A percentile compares a stretch with the other conserved stretches of the same genome.
Evolutionary conservation across 2,888 invertebrate species (phyloP).

Genomic region (Enchytraeus crypticus): DNA sequence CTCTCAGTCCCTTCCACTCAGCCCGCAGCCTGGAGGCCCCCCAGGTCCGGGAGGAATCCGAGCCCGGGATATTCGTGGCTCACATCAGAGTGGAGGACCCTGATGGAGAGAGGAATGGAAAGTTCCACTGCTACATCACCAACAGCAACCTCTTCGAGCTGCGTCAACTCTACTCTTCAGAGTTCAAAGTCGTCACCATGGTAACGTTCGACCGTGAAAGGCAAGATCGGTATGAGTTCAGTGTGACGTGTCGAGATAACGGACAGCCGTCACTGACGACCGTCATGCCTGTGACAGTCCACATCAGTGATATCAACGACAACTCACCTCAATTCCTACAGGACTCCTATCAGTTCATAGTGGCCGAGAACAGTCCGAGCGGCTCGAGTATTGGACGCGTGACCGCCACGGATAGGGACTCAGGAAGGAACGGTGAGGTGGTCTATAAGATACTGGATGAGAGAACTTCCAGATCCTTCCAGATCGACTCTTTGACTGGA

Average conservation of each 20-base stretch:
- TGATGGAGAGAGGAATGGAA: slow-evolving; percentile 14
- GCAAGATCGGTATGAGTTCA: slow-evolving; percentile 82
- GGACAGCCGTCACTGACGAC: slow-evolving; percentile 18
- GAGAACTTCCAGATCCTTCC: not conserved
- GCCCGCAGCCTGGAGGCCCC: slow-evolving; percentile 1
- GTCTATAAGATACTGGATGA: slow-evolving; percentile 56
- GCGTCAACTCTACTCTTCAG: not conserved
- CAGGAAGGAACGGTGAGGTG: slow-evolving; percentile 71
- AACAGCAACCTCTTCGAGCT: slow-evolving; percentile 5
- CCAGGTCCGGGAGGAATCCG: slow-evolving; percentile 10
- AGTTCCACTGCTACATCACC: slow-evolving; percentile 7
- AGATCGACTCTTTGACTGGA: slow-evolving; percentile 1
- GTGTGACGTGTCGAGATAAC: slow-evolving; percentile 52
- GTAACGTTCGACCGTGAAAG: slow-evolving; percentile 81
- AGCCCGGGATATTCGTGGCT: slow-evolving; percentile 12
- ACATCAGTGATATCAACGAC: slow-evolving; percentile 16
- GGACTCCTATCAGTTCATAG: slow-evolving; percentile 55
- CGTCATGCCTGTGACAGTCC: slow-evolving; percentile 48
- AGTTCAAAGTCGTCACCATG: slow-evolving; percentile 60
- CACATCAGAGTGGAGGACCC: slow-evolving; percentile 10
- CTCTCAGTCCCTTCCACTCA: not conserved
- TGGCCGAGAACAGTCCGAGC: slow-evolving; percentile 68
- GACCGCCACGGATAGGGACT: slow-evolving; percentile 68
- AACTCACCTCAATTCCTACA: slow-evolving; percentile 9
- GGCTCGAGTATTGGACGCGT: slow-evolving; percentile 68